Conservation (phyloP, 2,113 vertebrate species). For the Grallaria varia region DNA sequence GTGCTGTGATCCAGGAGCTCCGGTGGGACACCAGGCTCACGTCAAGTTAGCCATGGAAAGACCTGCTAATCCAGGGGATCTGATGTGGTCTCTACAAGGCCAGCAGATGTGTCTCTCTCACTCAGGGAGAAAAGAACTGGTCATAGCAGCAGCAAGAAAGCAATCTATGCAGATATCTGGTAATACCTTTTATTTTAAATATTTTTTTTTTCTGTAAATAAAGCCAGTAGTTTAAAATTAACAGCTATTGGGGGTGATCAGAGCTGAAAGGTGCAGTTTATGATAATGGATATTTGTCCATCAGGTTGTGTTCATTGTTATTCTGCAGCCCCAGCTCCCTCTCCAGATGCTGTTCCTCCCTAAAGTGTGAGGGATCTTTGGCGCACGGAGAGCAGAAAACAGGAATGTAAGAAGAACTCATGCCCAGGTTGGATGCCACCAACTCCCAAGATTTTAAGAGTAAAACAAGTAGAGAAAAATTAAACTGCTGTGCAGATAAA, state of each 20-base stretch:
- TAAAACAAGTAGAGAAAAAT: neutral
- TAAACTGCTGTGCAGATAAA: neutral
- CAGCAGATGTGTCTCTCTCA: neutral
- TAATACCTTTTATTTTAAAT: neutral
- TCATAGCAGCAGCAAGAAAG: neutral
- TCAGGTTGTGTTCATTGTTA: neutral
- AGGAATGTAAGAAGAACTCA: neutral
- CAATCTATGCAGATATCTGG: neutral
- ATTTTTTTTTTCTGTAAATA: neutral
- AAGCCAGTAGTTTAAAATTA: neutral
- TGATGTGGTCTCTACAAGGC: neutral
- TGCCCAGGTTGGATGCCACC: neutral
- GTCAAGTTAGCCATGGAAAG: conserved; percentile 3
- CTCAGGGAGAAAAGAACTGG: neutral
- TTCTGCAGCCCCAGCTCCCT: neutral
- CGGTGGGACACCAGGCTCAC: neutral
- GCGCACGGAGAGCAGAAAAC: neutral
- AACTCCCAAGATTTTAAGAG: neutral
- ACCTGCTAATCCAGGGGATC: conserved; percentile 44
- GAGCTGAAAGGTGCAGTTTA: neutral
- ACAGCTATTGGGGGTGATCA: neutral
- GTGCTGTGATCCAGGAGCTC: neutral
- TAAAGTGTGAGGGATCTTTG: neutral
- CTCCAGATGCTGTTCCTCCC: neutral
- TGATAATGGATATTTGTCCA: neutral